Percentiles rank a stretch among this genome's conserved stretches.
Conservation (phyloP, 2,797 vertebrate species). For the Lindbergichthys nudifrons region DNA sequence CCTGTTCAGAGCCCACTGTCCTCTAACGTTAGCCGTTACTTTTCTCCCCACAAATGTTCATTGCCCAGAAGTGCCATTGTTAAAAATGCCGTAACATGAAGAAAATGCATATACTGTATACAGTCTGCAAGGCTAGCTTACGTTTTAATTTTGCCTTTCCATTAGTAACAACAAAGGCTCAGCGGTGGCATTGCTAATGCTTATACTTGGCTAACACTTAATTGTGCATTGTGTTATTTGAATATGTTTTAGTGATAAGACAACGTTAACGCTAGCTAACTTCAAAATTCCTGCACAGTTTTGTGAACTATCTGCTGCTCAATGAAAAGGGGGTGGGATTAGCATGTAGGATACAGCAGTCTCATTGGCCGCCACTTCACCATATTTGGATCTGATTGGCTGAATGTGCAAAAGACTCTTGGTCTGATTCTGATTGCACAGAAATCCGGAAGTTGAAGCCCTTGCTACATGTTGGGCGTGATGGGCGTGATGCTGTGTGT, state of each 20-base stretch:
- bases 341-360: accelerated
- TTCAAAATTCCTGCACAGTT: not conserved
- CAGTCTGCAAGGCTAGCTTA: not conserved
- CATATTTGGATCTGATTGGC: slow-evolving; percentile 36
- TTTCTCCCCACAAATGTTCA: not conserved
- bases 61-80: slow-evolving; percentile 15
- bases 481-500: not conserved
- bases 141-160: slow-evolving; percentile 3
- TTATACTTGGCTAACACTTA: not conserved
- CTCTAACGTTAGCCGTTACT: not conserved
- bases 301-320: slow-evolving; percentile 16
- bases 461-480: not conserved
- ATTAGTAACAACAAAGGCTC: not conserved
- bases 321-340: slow-evolving; percentile 36
- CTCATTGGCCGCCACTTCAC: slow-evolving; percentile 35
- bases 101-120: too few species aligned
- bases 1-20: slow-evolving; percentile 3
- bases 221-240: not conserved
- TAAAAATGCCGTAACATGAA: not conserved
- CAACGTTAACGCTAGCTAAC: not conserved
- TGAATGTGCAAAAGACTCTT: not conserved
- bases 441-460: slow-evolving; percentile 54
- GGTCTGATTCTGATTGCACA: slow-evolving; percentile 47
- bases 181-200: not conserved
- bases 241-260: accelerated